Evolutionary conservation across 1,140 invertebrate species (phyloP).

Genomic region (Procambarus clarkii): DNA sequence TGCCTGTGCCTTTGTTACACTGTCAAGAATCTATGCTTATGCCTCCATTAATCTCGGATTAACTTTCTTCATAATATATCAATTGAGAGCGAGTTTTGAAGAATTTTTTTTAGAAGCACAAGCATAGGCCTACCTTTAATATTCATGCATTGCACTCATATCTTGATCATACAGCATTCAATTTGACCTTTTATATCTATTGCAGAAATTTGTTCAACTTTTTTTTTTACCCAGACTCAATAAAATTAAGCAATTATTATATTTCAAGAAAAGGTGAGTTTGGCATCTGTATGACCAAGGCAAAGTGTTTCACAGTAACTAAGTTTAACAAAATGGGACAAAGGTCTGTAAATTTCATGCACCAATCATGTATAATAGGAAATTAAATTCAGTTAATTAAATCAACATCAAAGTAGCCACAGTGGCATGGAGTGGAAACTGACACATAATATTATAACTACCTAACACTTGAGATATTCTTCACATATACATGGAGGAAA

Average conservation of each 20-base stretch:
- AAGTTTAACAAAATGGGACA: constrained; percentile 10
- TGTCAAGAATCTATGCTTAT: constrained; percentile 42
- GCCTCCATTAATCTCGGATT: constrained; percentile 21
- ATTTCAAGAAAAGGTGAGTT: neutral
- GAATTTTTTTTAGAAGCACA: constrained; percentile 23
- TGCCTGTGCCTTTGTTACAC: constrained; percentile 47
- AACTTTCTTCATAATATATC: neutral
- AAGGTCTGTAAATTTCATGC: constrained; percentile 18
- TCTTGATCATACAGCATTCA: constrained; percentile 13
- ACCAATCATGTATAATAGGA: constrained; percentile 28
- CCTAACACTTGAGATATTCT: constrained; percentile 35
- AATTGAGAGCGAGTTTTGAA: neutral
- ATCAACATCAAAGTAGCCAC: constrained; percentile 43
- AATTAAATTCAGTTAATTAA: constrained; percentile 29
- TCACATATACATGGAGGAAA: constrained; percentile 19
- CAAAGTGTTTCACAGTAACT: constrained; percentile 23
- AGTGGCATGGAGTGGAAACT: constrained; percentile 38
- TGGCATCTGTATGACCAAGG: constrained; percentile 12
- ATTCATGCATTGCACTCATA: constrained; percentile 37
- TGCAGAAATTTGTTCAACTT: too few relatives aligned
- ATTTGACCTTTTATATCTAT: neutral
- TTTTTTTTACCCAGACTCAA: too few relatives aligned
- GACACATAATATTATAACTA: constrained; percentile 36
- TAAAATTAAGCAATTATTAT: neutral
- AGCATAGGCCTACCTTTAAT: constrained; percentile 17